phyloP scores from a whole-genome alignment of 2,797 vertebrate genomes.

The Clarias platycephalus region DNA sequence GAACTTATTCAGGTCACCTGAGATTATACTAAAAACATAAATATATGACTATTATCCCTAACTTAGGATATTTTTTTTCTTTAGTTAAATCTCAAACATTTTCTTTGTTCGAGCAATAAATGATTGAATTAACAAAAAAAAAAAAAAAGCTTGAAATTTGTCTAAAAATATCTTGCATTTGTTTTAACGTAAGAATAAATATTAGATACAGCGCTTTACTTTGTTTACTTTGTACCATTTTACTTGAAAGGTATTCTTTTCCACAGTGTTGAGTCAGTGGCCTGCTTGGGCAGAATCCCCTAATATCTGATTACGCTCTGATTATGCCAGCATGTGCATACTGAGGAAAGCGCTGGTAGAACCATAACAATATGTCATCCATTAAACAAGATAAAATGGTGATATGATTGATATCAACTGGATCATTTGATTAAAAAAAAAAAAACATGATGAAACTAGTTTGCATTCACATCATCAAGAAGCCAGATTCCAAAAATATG shows the following conservation, averaged over 20 bases:
- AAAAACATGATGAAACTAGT: not conserved
- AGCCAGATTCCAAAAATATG: not conserved
- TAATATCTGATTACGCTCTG: conserved; percentile 21
- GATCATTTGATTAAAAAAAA: not conserved
- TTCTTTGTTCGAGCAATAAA: not conserved
- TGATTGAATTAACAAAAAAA: not conserved
- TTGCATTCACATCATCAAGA: not conserved
- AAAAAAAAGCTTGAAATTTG: not conserved
- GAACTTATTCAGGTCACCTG: too few species aligned
- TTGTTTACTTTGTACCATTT: not conserved
- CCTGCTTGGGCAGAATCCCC: conserved; percentile 10
- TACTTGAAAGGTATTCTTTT: not conserved
- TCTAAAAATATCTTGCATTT: not conserved
- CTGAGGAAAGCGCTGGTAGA: not conserved
- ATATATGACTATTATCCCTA: not conserved
- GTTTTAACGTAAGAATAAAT: not conserved
- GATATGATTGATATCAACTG: not conserved
- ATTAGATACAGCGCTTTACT: not conserved
- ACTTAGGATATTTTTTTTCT: not conserved
- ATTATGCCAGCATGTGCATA: conserved; percentile 21
- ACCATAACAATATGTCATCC: not conserved
- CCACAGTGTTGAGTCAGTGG: not conserved
- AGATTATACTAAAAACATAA: not conserved
- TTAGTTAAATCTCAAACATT: not conserved
- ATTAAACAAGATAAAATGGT: conserved; percentile 14